Conservation (phyloP, 2,888 invertebrate genomes). For the Chesias legatella region DNA sequence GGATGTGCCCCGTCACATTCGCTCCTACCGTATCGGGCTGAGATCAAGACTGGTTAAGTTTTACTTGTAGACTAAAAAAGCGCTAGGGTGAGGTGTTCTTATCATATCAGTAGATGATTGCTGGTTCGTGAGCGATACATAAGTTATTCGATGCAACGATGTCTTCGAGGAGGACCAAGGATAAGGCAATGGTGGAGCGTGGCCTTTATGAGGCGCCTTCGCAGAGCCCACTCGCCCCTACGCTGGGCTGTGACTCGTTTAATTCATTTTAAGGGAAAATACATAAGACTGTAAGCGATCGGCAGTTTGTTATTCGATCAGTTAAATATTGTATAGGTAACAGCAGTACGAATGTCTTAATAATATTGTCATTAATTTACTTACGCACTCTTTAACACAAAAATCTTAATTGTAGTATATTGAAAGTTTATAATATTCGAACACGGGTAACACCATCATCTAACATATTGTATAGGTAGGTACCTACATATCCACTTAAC, state of each 20-base stretch:
- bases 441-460: constrained; percentile 17
- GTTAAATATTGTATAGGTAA: constrained; percentile 36
- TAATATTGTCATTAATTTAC: constrained; percentile 36
- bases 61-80: constrained; percentile 54
- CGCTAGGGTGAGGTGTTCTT: constrained; percentile 52
- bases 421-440: constrained; percentile 27
- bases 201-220: constrained; percentile 23
- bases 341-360: constrained; percentile 31
- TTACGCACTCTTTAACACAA: constrained; percentile 46
- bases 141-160: constrained; percentile 43
- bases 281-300: constrained; percentile 58
- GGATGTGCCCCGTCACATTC: constrained; percentile 11
- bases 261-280: constrained; percentile 51
- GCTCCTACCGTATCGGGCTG: constrained; percentile 43
- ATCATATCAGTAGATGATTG: constrained; percentile 70
- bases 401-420: constrained; percentile 34
- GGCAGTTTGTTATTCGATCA: constrained; percentile 40
- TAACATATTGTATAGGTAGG: constrained; percentile 1
- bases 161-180: constrained; percentile 65
- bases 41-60: constrained; percentile 71
- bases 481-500: background rate
- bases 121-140: constrained; percentile 39
- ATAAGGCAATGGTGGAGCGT: constrained; percentile 35
- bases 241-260: constrained; percentile 53
- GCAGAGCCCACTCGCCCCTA: constrained; percentile 19